Evolutionary conservation across 2,113 vertebrate genomes (phyloP), one percentile per base, ranked within the genome.

Genomic region (Oreochromis aureus): DNA sequence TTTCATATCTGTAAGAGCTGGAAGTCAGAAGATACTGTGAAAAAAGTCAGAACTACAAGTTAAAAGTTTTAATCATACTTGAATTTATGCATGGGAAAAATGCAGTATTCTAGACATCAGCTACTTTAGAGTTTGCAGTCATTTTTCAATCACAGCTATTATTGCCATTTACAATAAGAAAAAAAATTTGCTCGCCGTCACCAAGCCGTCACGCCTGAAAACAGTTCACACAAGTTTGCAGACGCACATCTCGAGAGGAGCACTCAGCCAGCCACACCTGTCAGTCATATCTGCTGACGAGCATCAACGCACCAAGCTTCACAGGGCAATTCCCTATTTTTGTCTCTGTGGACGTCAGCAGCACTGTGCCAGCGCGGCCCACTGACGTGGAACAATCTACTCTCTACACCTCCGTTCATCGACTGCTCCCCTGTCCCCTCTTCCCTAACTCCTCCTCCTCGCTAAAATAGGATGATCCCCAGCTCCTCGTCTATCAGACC

Each of bases 341-440:
- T 73, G 92, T 94, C 94, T 87, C 90, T 5, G 66, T 81, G 90
- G 94, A 93, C 91, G 92, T 94, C 93, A 94, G 93, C 87, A 91
- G 89, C 89, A 11, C 24, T 19, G 89, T 71, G 89, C 51, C 89
- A 80, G 83, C 6, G 61, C 81, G 69, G 85, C 82, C 91, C 89
- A 90, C 81, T 94, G 92, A 95, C 93, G 94, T 91, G 91, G 89
- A 95, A 93, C 87, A 71, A 83, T 89, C 83, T 90, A 78, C 84
- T 82, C 81, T 89, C 73, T 78, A 71, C 81, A 54, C 85, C 87
- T 82, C 84, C 39, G 46, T 83, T 85, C 80, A 83, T 88, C 59
- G 27, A 22, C 51, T 3, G 7, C 32, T 41, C 30, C 46, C 18
- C 53, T 39, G 22, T 58, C 48, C 41, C 10, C 24, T 24, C 48